Percentiles rank a stretch among this genome's conserved stretches.
Conservation (phyloP, 2,113 vertebrate genomes). For the Todiramphus saurophagus region DNA sequence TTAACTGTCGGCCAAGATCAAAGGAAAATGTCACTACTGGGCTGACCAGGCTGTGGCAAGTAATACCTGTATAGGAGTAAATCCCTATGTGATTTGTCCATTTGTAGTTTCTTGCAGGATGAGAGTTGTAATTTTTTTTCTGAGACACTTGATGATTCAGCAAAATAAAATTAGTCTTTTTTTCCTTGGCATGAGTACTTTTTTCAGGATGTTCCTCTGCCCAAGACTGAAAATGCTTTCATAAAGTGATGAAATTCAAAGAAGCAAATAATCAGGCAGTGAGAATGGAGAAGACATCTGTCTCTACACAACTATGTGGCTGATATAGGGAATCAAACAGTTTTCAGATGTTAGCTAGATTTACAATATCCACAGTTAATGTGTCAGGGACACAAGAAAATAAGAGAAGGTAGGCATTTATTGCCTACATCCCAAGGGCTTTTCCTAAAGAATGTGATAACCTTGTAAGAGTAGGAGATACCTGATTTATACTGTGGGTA, state of each 20-base stretch:
- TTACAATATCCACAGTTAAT: neutral
- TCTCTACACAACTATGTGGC: neutral
- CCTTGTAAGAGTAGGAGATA: neutral
- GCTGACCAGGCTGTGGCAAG: neutral
- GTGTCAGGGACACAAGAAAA: neutral
- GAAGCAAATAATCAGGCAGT: neutral
- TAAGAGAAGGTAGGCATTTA: neutral
- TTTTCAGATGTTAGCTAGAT: neutral
- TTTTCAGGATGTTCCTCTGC: neutral
- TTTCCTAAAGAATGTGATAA: neutral
- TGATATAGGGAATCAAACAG: neutral
- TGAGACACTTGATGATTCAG: neutral
- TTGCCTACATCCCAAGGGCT: neutral
- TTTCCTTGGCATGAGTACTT: neutral
- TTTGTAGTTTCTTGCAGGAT: neutral
- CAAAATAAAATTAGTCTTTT: slow-evolving; percentile 17
- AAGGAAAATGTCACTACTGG: neutral
- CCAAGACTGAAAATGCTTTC: neutral
- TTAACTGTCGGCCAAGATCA: neutral
- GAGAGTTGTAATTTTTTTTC: neutral
- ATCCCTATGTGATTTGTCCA: neutral
- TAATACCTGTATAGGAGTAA: neutral
- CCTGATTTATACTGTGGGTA: neutral
- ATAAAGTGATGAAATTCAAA: neutral
- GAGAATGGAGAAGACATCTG: neutral